Evolutionary conservation across 2,113 vertebrate genomes (phyloP).

Genomic region (Lontra canadensis): DNA sequence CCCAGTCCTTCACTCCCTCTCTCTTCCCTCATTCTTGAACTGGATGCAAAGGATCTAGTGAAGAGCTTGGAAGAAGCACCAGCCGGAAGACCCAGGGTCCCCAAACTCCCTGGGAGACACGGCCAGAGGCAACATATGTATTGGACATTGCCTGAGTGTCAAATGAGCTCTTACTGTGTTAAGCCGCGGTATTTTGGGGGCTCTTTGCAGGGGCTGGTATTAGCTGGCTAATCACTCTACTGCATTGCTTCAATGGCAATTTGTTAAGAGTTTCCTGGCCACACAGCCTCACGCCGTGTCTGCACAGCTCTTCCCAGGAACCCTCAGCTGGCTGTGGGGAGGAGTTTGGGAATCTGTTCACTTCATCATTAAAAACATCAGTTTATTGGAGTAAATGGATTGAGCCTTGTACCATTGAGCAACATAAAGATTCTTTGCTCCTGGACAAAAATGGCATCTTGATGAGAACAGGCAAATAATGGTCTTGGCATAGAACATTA

Average conservation of each 20-base stretch:
- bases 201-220: neutral
- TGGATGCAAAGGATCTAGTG: neutral
- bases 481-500: neutral
- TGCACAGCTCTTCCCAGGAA: neutral
- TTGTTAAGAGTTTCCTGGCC: neutral
- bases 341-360: conserved; percentile 2
- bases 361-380: neutral
- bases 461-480: conserved; percentile 4
- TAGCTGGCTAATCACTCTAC: neutral
- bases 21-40: neutral
- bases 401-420: neutral
- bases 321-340: neutral
- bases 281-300: neutral
- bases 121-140: neutral
- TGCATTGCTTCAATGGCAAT: neutral
- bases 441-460: conserved; percentile 11
- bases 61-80: neutral
- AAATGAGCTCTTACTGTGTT: neutral
- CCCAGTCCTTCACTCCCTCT: neutral
- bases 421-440: conserved; percentile 9
- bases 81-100: neutral
- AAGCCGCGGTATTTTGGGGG: neutral
- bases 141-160: neutral
- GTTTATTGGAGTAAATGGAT: neutral
- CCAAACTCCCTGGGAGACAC: neutral